phyloP scores from a whole-genome alignment of 2,888 invertebrate genomes.

The Elegia similella region DNA sequence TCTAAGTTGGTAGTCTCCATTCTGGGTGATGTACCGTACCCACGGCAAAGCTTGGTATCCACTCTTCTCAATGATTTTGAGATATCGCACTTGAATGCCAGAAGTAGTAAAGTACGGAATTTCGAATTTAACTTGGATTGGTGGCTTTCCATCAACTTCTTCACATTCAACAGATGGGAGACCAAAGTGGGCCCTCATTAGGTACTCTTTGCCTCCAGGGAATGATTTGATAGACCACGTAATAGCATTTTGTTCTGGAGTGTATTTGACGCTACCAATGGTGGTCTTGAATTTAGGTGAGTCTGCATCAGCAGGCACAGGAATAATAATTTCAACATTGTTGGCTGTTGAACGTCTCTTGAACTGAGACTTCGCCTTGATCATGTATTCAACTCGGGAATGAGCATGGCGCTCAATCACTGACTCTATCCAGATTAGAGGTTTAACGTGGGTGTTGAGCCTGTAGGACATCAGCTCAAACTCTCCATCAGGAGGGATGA shows the following conservation, averaged over 20 bases:
- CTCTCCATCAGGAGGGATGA: slow-evolving; percentile 99
- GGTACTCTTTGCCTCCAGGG: slow-evolving; percentile 98
- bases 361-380: slow-evolving; percentile 99
- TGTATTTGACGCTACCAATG: slow-evolving; percentile 97
- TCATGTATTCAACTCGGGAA: slow-evolving; percentile 99
- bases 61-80: slow-evolving; percentile 99
- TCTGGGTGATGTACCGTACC: slow-evolving; percentile 99
- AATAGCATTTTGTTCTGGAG: slow-evolving; percentile 97
- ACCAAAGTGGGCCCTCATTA: slow-evolving; percentile 99
- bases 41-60: slow-evolving; percentile 99
- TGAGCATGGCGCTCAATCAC: slow-evolving; percentile 98
- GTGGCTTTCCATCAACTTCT: slow-evolving; percentile 97
- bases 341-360: slow-evolving; percentile 98
- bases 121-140: slow-evolving; percentile 99
- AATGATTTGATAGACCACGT: slow-evolving; percentile 99
- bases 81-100: slow-evolving; percentile 97
- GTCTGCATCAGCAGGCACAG: slow-evolving; percentile 98
- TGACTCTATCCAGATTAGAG: slow-evolving; percentile 99
- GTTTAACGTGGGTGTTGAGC: slow-evolving; percentile 97
- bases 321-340: slow-evolving; percentile 98
- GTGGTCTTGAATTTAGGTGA: slow-evolving; percentile 99
- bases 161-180: slow-evolving; percentile 97
- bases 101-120: slow-evolving; percentile 99
- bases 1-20: slow-evolving; percentile 98
- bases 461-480: slow-evolving; percentile 99